Base-by-base conservation (phyloP, 2,113 vertebrate species). In the Hippocampus barbouri region DNA sequence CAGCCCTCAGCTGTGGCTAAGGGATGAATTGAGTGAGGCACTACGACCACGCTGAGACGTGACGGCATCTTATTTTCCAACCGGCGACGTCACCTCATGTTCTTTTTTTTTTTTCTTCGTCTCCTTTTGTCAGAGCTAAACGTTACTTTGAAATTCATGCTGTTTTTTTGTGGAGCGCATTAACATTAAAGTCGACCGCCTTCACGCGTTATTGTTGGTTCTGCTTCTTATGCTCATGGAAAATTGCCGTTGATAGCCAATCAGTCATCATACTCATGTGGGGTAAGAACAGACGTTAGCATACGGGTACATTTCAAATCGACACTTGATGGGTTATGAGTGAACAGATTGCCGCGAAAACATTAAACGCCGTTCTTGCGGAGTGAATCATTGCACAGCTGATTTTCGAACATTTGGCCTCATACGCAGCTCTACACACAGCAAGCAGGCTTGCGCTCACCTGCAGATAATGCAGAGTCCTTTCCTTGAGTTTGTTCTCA, bases 401-500 rank as follows among this genome's bases (percentile, higher is more conserved):
- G 8, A 61, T 61, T 16, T 60, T 30, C 4, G 1, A 8, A 56
- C 3, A 10, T 56, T 56, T 4, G 8, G 21, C 21, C 7, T 23
- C 53, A 23, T 54, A n/a, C 1, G 4, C 12, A 49, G 51, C 21
- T 23, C 12, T 14, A 27, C 15, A 56, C 47, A 56, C 30, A 59
- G 70, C 43, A 61, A 34, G n/a, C 18, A 64, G 18, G 41, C 11
- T 16, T n/a, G 60, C 66, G 86, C 89, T 93, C 89, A 96, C 97
- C 96, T 99, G 97, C 85, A 99, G 92, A 89, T 97, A 98, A 89
- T 98, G 97, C 59, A 97, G 97, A 30, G 92, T 94, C 86, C 95
- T 92, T 86, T 98, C 96, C 92, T 98, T 98, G 85, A 94, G 83
- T 91, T 98, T 98, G 87, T 63, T 87, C 75, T 98, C 97, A 70